A percentile compares a stretch with the other conserved stretches of the same genome.
Conservation (phyloP, 2,797 vertebrate species). For the Choloepus didactylus region DNA sequence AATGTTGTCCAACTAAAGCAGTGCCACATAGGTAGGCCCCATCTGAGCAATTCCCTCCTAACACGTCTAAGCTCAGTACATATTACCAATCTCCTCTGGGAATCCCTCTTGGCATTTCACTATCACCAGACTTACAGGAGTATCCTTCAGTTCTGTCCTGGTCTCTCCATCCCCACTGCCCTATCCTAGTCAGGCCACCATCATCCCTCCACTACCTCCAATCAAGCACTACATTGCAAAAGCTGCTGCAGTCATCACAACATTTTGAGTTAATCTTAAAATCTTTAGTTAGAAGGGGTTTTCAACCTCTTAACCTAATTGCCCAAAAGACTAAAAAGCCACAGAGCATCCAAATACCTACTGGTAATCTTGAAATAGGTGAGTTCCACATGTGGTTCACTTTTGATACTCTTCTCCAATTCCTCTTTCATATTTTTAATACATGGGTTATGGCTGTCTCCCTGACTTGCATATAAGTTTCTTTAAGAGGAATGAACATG, state of each 20-base stretch:
- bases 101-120: neutral
- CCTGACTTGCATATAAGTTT: neutral
- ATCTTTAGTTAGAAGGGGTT: constrained; percentile 11
- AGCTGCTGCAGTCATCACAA: neutral
- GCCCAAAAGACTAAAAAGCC: constrained; percentile 21
- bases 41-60: neutral
- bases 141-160: neutral
- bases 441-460: neutral
- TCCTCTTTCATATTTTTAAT: constrained; percentile 7
- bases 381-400: neutral
- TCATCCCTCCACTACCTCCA: neutral
- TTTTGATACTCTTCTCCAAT: neutral
- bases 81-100: neutral
- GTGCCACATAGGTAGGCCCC: neutral
- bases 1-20: neutral
- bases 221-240: neutral
- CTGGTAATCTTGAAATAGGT: neutral
- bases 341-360: neutral
- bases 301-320: constrained; percentile 41
- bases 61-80: neutral
- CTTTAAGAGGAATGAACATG: constrained; percentile 41
- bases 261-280: neutral
- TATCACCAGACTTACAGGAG: neutral
- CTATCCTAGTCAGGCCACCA: neutral
- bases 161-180: neutral